These are phyloP conservation scores for Mormyrops boulengeri DNA, from an alignment of 2,797 vertebrate species.

Conservation along the genomic window DNA sequence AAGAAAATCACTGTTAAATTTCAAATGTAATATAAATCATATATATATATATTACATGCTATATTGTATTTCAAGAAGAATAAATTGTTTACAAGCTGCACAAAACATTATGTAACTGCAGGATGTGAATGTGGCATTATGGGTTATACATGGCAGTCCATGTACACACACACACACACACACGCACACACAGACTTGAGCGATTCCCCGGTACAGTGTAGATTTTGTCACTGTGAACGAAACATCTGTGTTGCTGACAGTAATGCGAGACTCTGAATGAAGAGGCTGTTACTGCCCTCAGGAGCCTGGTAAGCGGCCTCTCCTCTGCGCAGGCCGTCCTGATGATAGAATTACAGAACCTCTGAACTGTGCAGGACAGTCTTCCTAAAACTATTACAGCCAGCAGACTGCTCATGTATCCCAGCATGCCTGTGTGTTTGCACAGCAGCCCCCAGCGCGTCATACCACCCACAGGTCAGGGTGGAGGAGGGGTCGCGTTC, in stretches of 20 bases:
- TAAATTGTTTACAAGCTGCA: neutral
- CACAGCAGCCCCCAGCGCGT: constrained; percentile 44
- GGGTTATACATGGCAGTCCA: neutral
- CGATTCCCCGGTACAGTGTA: neutral
- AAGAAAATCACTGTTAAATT: neutral
- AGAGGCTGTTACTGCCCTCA: constrained; percentile 54
- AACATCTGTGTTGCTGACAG: constrained; percentile 46
- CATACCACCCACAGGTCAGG: constrained; percentile 41
- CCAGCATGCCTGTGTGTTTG: constrained; percentile 24
- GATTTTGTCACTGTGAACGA: neutral
- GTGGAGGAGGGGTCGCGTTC: constrained; percentile 28
- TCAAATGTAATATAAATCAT: neutral
- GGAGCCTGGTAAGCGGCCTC: constrained; percentile 40
- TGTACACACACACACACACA: neutral
- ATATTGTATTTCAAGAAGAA: neutral
- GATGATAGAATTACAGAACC: constrained; percentile 62
- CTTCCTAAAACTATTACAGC: constrained; percentile 66
- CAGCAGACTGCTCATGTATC: constrained; percentile 45
- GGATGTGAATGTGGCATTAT: neutral
- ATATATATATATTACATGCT: neutral
- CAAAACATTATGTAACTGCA: neutral
- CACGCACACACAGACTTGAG: neutral
- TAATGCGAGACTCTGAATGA: constrained; percentile 50
- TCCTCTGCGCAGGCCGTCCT: constrained; percentile 34
- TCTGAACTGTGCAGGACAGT: constrained; percentile 60